Evolutionary conservation across 2,888 invertebrate species (phyloP), one percentile per base, ranked within the genome.

Genomic region (Eristalis tenax): DNA sequence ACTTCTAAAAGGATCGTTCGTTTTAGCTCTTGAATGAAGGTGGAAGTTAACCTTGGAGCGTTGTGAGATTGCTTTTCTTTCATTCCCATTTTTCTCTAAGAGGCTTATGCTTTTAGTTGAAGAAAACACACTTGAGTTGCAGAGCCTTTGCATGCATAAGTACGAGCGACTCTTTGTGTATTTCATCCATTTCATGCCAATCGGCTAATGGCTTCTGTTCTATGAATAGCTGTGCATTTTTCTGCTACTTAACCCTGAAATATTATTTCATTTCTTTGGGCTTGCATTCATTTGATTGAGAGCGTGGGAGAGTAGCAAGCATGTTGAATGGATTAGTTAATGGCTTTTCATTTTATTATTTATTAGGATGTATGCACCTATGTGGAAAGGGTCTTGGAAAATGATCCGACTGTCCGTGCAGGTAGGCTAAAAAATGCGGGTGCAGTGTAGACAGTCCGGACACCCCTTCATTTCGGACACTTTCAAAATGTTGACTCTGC

Each of bases 11-110:
- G 81, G n/a, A 38, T 57, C 75, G 69, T 76, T 73, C 56, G 57
- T 73, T 32, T 73, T 69, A 70, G 50, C 68, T 40, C 32, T 23
- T 61, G 59, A 78, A 50, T 64, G 61, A 28, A 63, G 40, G 35
- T 56, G 40, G 32, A 64, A 57, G 32, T 74, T 43, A 32, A 56
- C 78, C 83, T 83, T 83, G 78, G 40, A 57, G 26, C 68, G 18
- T 65, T 50, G 68, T 66, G 22, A 69, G 40, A 57, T 69, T 63
- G 73, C 40, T 65, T 59, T 61, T 56, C 18, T 56, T 43, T 61
- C 63, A 26, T 57, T 32, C 71, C 64, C 23, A 28, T n/a, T 32
- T 69, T 28, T 83, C 64, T 28, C 15, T 79, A 71, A 75, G 61
- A 81, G 64, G 73, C 76, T 73, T 66, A 84, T 22, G 66, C 66